A percentile compares a stretch with the other conserved stretches of the same genome.
These are phyloP conservation scores for Euwallacea fornicatus DNA, from an alignment of 1,140 invertebrate genomes.

Conservation along the genomic window DNA sequence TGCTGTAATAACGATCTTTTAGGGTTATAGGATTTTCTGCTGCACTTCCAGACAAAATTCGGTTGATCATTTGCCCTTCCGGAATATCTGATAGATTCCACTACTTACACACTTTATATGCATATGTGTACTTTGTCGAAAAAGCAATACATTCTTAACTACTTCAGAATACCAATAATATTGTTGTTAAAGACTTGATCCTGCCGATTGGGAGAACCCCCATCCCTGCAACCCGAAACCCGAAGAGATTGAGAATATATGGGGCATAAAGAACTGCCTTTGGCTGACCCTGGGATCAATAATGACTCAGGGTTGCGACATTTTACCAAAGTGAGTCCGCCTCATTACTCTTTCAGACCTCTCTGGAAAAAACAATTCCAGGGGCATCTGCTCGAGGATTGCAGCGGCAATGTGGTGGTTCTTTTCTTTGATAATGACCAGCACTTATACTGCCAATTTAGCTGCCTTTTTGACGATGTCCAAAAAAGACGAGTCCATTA, in stretches of 20 bases:
- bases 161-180: background rate
- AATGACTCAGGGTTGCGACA: conserved; percentile 80
- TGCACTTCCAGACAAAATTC: too few relatives aligned
- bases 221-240: conserved; percentile 82
- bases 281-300: conserved; percentile 80
- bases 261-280: conserved; percentile 73
- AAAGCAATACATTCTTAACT: background rate
- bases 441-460: conserved; percentile 94
- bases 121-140: background rate
- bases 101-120: too few relatives aligned
- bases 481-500: conserved; percentile 80
- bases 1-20: too few relatives aligned
- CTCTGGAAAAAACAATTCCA: conserved; percentile 43
- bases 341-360: background rate
- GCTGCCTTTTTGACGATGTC: conserved; percentile 92
- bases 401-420: conserved; percentile 93
- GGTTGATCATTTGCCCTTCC: too few relatives aligned
- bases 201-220: conserved; percentile 86
- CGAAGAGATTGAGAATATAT: conserved; percentile 77
- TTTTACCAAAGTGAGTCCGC: conserved; percentile 70
- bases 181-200: conserved; percentile 66
- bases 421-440: conserved; percentile 92
- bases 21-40: too few relatives aligned
- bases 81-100: too few relatives aligned
- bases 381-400: conserved; percentile 74